Conservation (phyloP, 2,797 vertebrate species). For the Falco cherrug region DNA sequence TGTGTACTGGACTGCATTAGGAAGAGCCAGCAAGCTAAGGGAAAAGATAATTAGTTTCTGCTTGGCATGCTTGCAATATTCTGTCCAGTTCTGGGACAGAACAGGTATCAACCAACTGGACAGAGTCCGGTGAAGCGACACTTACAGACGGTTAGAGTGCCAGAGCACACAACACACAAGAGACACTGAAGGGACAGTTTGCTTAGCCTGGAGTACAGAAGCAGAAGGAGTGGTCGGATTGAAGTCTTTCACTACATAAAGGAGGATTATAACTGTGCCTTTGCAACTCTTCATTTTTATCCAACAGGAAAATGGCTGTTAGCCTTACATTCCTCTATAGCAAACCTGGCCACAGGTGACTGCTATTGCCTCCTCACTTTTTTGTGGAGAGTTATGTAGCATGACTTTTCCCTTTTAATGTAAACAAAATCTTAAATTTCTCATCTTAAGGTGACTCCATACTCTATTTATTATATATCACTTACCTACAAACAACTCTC, state of each 20-base stretch:
- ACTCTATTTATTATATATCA: not conserved
- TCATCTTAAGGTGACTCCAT: not conserved
- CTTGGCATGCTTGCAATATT: not conserved
- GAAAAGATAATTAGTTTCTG: not conserved
- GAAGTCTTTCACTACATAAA: not conserved
- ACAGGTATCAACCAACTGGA: not conserved
- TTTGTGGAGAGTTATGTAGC: not conserved
- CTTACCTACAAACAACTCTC: not conserved
- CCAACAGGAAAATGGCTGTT: not conserved
- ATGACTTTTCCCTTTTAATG: not conserved
- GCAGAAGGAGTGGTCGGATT: not conserved
- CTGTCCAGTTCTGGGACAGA: not conserved
- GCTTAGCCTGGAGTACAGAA: not conserved
- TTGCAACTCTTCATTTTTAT: not conserved
- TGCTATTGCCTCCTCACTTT: not conserved
- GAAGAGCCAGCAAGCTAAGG: not conserved
- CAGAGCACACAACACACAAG: not conserved
- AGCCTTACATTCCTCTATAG: not conserved
- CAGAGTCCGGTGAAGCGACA: not conserved
- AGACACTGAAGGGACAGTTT: not conserved
- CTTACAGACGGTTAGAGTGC: rapidly evolving
- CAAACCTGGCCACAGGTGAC: not conserved
- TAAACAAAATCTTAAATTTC: not conserved
- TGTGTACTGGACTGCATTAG: not conserved
- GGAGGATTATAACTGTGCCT: not conserved